Base-by-base conservation (phyloP, 2,797 vertebrate species). In the Paguma larvata region DNA sequence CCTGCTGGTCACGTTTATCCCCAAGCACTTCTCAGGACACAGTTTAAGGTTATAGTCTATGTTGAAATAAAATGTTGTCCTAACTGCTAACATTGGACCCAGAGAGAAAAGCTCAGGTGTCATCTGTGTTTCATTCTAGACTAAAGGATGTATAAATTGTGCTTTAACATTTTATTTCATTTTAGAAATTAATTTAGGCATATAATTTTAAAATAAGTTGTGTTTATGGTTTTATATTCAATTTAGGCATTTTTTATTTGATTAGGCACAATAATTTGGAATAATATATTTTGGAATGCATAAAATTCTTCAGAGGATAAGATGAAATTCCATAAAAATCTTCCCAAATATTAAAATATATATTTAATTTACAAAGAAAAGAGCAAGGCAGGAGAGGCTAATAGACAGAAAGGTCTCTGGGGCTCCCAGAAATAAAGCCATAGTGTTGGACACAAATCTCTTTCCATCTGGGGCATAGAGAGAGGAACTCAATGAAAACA, bases 211-310 rank as follows among this genome's bases (percentile, higher is more conserved):
- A 34, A 90, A 95, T 56, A 25, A 72, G 34, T 72, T 87, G 30
- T 75, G 34, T 87, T 87, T 70, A 72, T n/a, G 51, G 44, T 62
- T 97, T 91, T 85, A n/a, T 56, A 85, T 59, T 92, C 65, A 85
- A 48, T 59, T 88, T 62, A 92, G n/a, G 19, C 0, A 65, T 56
- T 65, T 38, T 88, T 70, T 63, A 89, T 77, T 96, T 18, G 62
- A 53, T 86, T 56, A 86, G 53, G 38, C 21, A 67, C 6, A 62
- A 48, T 18, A 30, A 72, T 78, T 95, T 48, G 27, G 53, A 78
- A 79, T n/a, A 12, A 59, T 78, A 41, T 51, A 44, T 32, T 77
- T 83, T 85, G 25, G 44, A 32, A 87, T 94, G n/a, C 21, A 87
- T 23, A 86, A 68, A 84, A 65, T 91, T 90, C 32, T 88, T 79